phyloP scores from a whole-genome alignment of 2,113 vertebrate genomes.

The Acanthisitta chloris region DNA sequence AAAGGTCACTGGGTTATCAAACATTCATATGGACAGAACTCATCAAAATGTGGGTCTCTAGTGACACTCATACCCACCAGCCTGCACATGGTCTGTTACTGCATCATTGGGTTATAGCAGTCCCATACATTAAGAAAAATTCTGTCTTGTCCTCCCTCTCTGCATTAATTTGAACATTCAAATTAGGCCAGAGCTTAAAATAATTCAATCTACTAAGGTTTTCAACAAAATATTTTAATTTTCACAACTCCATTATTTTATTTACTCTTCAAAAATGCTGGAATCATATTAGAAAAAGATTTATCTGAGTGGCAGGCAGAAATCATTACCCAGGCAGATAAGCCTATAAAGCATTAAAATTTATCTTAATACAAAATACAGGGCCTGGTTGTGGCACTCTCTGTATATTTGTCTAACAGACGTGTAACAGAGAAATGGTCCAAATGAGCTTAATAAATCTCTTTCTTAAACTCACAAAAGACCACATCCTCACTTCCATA shows the following conservation, averaged over 20 bases:
- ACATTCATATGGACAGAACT: background rate
- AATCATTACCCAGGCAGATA: constrained; percentile 7
- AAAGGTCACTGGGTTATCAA: background rate
- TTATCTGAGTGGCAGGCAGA: background rate
- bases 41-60: background rate
- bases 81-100: background rate
- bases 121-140: background rate
- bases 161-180: background rate
- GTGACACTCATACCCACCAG: background rate
- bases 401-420: constrained; percentile 11
- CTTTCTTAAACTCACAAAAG: constrained; percentile 54
- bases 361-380: constrained; percentile 9
- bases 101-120: background rate
- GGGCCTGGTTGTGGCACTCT: background rate
- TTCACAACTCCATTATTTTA: background rate
- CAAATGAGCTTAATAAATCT: constrained; percentile 55
- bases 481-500: constrained; percentile 42
- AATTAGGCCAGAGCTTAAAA: background rate
- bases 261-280: background rate
- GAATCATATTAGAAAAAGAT: background rate
- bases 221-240: background rate
- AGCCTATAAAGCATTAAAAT: constrained; percentile 22
- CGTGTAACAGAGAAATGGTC: constrained; percentile 7
- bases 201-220: background rate
- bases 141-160: background rate